phyloP scores from a whole-genome alignment of 2,113 vertebrate genomes.

The Fulica atra region DNA sequence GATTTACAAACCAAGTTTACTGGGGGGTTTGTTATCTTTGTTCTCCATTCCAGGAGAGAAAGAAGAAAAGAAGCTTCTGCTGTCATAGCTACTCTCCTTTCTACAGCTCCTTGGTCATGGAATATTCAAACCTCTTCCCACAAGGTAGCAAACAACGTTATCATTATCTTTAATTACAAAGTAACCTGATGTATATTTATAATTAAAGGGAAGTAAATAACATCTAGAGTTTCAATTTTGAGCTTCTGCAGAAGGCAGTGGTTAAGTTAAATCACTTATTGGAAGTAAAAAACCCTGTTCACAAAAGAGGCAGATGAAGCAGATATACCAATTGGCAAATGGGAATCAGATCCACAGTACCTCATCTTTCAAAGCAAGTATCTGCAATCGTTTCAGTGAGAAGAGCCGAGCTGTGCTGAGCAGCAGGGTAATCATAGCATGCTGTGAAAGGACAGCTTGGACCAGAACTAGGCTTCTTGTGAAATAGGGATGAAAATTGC shows the following conservation, averaged over 20 bases:
- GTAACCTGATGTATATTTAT: constrained; percentile 20
- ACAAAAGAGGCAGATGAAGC: background rate
- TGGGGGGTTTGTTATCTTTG: background rate
- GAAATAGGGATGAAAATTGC: constrained; percentile 36
- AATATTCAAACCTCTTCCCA: constrained; percentile 53
- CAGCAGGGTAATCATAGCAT: background rate
- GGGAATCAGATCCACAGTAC: background rate
- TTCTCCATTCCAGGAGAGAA: background rate
- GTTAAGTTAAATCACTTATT: constrained; percentile 38
- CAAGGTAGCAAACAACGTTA: constrained; percentile 45
- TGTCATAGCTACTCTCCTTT: background rate
- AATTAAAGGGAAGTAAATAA: constrained; percentile 57
- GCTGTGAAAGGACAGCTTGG: background rate
- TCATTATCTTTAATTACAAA: constrained; percentile 70
- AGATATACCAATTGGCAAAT: background rate
- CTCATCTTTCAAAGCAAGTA: background rate
- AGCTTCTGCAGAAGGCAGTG: constrained; percentile 20
- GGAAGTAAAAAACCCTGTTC: constrained; percentile 1
- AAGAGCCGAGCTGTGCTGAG: background rate
- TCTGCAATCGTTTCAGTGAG: background rate
- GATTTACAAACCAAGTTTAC: background rate
- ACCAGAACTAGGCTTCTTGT: background rate
- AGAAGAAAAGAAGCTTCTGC: background rate
- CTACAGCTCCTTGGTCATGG: background rate
- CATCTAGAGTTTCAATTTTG: constrained; percentile 29